Conservation (phyloP, 2,797 vertebrate species). For the Nyctalus aviator region DNA sequence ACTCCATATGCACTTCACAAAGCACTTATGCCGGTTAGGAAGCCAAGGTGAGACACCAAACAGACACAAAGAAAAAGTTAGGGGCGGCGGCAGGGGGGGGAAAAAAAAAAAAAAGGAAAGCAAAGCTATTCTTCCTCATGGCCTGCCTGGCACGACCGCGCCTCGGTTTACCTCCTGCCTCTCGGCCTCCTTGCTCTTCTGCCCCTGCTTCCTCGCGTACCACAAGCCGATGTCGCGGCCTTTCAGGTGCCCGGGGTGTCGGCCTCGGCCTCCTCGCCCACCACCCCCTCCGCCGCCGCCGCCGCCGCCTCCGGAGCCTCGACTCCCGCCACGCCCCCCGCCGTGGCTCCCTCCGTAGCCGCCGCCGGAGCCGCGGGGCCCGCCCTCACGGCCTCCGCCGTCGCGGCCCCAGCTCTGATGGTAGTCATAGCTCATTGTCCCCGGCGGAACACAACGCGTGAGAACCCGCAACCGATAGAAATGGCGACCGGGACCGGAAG, state of each 20-base stretch:
- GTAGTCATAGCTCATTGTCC: slow-evolving; percentile 86
- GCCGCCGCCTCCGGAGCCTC: slow-evolving; percentile 60
- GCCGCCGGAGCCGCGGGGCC: slow-evolving; percentile 72
- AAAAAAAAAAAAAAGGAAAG: not conserved
- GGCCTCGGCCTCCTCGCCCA: slow-evolving; percentile 88
- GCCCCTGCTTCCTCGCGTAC: slow-evolving; percentile 94
- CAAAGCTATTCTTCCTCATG: not conserved
- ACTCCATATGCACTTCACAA: not conserved
- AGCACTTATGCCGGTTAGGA: not conserved
- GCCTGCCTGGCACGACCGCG: too few relatives aligned
- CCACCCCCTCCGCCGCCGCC: slow-evolving; percentile 69
- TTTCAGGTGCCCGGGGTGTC: slow-evolving; percentile 94
- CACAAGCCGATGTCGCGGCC: slow-evolving; percentile 97
- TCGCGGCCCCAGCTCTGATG: slow-evolving; percentile 84
- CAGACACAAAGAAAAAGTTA: not conserved
- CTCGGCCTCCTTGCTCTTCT: slow-evolving; percentile 91
- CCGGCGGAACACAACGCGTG: too few relatives aligned
- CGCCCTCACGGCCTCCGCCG: slow-evolving; percentile 74
- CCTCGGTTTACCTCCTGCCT: slow-evolving; percentile 87
- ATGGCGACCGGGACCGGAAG: slow-evolving; percentile 80
- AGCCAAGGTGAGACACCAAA: not conserved
- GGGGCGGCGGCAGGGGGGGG: accelerated
- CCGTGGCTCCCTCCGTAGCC: not conserved
- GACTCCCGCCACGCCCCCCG: not conserved
- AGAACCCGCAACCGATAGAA: slow-evolving; percentile 54